Evolutionary conservation across 2,888 invertebrate genomes (phyloP).

Genomic region (Eudiplozoon nipponicum): DNA sequence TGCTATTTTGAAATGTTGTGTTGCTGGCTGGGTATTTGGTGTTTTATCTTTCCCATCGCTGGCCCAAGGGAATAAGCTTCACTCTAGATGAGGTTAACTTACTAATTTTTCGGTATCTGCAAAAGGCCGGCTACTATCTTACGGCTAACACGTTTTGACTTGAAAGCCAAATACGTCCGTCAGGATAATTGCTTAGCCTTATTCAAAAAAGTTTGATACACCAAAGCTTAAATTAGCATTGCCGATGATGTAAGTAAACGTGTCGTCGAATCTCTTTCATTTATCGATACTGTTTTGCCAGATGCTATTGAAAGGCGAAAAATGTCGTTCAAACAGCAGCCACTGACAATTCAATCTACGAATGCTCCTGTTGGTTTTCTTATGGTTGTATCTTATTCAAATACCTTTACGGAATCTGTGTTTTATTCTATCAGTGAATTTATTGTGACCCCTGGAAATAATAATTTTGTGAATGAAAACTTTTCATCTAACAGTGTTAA

Average conservation of each 20-base stretch:
- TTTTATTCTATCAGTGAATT: too few relatives aligned
- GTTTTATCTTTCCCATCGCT: too few relatives aligned
- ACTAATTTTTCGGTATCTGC: conserved; percentile 77
- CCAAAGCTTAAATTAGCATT: conserved; percentile 84
- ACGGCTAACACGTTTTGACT: conserved; percentile 92
- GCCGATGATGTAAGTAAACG: conserved; percentile 51
- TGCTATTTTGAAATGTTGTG: too few relatives aligned
- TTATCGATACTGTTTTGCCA: conserved; percentile 60
- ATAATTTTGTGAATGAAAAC: too few relatives aligned
- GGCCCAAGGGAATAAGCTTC: conserved; percentile 97
- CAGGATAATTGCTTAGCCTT: conserved; percentile 65
- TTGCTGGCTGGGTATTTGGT: too few relatives aligned
- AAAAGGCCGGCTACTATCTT: conserved; percentile 87
- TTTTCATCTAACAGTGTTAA: too few relatives aligned
- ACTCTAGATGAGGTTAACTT: conserved; percentile 97
- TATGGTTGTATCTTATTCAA: too few relatives aligned
- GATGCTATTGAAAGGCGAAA: conserved; percentile 26
- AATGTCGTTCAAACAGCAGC: neutral
- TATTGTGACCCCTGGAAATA: too few relatives aligned
- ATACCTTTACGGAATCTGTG: too few relatives aligned
- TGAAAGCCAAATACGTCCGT: conserved; percentile 84
- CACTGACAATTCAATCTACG: neutral
- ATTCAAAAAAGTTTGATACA: conserved; percentile 79
- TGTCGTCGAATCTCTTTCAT: conserved; percentile 57
- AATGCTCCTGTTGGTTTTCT: neutral